These are phyloP conservation scores for Lasioglossum morio DNA, from an alignment of 2,888 invertebrate genomes.

Conservation along the genomic window DNA sequence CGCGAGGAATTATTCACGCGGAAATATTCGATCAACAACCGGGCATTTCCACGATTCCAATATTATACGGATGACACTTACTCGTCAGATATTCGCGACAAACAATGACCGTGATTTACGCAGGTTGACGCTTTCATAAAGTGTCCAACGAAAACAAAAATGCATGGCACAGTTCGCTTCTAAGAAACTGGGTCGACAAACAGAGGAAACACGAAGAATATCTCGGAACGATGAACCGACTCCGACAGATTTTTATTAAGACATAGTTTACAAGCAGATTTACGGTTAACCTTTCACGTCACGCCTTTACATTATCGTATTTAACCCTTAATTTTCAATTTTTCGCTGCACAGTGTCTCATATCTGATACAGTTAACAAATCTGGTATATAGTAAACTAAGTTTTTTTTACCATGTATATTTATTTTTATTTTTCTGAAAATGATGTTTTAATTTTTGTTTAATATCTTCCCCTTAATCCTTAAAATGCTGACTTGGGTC, in stretches of 20 bases:
- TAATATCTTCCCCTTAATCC: no score
- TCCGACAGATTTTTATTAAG: background rate
- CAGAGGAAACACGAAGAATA: background rate
- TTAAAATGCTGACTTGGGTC: no score
- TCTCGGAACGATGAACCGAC: background rate
- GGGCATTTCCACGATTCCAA: background rate
- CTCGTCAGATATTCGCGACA: background rate
- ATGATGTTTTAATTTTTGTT: no score
- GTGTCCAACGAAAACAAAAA: background rate
- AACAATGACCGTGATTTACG: constrained; percentile 39
- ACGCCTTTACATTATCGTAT: background rate
- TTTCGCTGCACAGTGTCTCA: no score
- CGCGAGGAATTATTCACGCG: background rate
- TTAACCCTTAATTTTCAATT: no score
- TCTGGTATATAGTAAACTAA: no score
- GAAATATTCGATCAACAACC: background rate
- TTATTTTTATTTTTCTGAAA: no score
- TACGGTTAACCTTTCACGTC: background rate
- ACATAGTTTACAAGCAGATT: background rate
- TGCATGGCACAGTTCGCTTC: constrained; percentile 28
- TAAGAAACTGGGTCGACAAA: constrained; percentile 31
- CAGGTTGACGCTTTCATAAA: constrained; percentile 23
- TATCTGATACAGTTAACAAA: no score
- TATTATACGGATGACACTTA: background rate
- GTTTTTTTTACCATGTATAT: no score